phyloP scores from a whole-genome alignment of 2,113 vertebrate genomes.

The Sander vitreus region DNA sequence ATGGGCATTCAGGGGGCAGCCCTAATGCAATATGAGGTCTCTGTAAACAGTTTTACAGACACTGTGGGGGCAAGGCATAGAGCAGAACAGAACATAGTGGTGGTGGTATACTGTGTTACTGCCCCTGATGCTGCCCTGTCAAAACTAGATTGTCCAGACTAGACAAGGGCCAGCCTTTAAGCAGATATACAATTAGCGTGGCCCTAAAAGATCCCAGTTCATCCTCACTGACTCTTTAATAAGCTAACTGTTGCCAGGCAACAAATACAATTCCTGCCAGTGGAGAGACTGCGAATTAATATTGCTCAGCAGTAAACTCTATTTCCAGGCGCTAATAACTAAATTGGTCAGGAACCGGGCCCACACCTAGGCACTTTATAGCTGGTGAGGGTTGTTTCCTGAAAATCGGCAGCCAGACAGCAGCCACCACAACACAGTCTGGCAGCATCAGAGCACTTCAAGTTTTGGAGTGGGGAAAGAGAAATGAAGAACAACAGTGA shows the following conservation, averaged over 20 bases:
- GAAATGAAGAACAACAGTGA: conserved; percentile 1
- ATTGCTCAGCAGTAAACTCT: conserved; percentile 21
- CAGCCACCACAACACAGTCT: not conserved
- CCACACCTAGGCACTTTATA: conserved; percentile 23
- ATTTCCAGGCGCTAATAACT: conserved; percentile 50
- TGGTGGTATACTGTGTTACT: not conserved
- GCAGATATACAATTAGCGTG: conserved; percentile 29
- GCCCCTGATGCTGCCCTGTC: conserved; percentile 8
- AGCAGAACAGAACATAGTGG: not conserved
- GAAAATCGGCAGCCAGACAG: not conserved
- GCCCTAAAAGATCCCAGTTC: conserved; percentile 15
- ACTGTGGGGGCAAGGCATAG: too few species aligned
- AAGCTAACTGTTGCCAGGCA: conserved; percentile 61
- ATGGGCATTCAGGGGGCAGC: too few species aligned
- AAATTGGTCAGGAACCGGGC: conserved; percentile 27
- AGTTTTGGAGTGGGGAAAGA: not conserved
- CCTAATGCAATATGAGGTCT: not conserved
- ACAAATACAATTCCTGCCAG: conserved; percentile 38
- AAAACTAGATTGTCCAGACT: conserved; percentile 12
- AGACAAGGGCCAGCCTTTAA: conserved; percentile 12
- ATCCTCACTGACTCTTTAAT: conserved; percentile 42
- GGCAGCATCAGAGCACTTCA: not conserved
- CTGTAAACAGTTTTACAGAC: conserved; percentile 3
- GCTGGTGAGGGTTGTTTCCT: conserved; percentile 23
- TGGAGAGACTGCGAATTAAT: conserved; percentile 11